phyloP scores from a whole-genome alignment of 2,113 vertebrate genomes.

The Pseudonaja textilis region DNA sequence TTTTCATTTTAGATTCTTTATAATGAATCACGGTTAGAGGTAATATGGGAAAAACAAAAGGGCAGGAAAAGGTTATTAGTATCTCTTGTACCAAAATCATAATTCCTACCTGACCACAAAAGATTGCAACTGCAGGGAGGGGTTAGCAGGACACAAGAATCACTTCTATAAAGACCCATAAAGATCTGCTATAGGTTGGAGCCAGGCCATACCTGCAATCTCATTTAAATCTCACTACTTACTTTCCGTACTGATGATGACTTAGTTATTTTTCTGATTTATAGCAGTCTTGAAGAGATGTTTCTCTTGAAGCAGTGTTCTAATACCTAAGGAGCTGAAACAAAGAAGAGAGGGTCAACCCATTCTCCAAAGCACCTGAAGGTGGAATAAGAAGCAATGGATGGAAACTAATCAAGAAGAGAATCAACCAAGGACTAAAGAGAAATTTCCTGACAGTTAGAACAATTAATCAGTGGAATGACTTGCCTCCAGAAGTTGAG shows the following conservation, averaged over 20 bases:
- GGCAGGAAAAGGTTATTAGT: too few species aligned
- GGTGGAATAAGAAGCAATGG: background rate
- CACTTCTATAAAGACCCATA: background rate
- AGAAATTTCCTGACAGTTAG: background rate
- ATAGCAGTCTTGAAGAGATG: background rate
- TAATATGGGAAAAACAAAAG: background rate
- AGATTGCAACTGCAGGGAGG: background rate
- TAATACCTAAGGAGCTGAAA: background rate
- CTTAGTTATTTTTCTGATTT: background rate
- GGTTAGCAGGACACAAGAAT: background rate
- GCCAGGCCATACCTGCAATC: background rate
- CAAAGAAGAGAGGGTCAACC: background rate
- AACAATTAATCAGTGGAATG: background rate
- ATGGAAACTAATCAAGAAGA: background rate
- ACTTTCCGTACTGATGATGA: background rate
- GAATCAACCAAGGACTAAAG: background rate
- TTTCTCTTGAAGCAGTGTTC: background rate
- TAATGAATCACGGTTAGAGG: too few species aligned
- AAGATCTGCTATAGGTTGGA: background rate
- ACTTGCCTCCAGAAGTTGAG: background rate
- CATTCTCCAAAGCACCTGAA: background rate
- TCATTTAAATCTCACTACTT: background rate
- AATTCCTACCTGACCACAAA: background rate
- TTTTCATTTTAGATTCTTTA: background rate
- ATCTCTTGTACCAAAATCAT: background rate